Evolutionary conservation across 2,888 invertebrate species (phyloP).

Genomic region (Leucophora obtusa): DNA sequence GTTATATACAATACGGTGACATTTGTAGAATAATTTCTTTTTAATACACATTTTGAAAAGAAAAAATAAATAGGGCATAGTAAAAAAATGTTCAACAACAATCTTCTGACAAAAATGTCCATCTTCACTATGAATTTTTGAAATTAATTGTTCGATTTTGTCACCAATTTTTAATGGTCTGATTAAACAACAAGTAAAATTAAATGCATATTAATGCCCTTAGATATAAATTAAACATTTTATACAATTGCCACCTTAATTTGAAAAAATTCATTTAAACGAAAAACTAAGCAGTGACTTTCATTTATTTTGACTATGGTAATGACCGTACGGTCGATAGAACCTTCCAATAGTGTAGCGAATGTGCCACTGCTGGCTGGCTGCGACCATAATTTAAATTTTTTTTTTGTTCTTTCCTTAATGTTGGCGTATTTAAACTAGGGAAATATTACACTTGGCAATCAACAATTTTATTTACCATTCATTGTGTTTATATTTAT

Average conservation of each 20-base stretch:
- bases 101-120: no score
- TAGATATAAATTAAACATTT: no score
- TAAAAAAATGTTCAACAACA: no score
- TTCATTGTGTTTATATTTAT: conserved; percentile 51
- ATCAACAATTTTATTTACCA: conserved; percentile 55
- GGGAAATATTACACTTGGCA: conserved; percentile 62
- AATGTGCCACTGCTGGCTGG: background rate
- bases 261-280: background rate
- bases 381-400: conserved; percentile 49
- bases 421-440: conserved; percentile 55
- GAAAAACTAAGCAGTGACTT: conserved; percentile 19
- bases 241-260: background rate
- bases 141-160: no score
- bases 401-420: conserved; percentile 9
- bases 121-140: no score
- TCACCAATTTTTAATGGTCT: no score
- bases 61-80: no score
- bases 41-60: no score
- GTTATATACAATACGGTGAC: background rate
- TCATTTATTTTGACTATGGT: conserved; percentile 43
- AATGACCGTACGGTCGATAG: conserved; percentile 31
- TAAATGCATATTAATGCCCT: no score
- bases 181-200: no score
- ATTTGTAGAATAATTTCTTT: no score
- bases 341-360: background rate